phyloP scores from a whole-genome alignment of 2,888 invertebrate species.

The Brachynemurus nebulosus region DNA sequence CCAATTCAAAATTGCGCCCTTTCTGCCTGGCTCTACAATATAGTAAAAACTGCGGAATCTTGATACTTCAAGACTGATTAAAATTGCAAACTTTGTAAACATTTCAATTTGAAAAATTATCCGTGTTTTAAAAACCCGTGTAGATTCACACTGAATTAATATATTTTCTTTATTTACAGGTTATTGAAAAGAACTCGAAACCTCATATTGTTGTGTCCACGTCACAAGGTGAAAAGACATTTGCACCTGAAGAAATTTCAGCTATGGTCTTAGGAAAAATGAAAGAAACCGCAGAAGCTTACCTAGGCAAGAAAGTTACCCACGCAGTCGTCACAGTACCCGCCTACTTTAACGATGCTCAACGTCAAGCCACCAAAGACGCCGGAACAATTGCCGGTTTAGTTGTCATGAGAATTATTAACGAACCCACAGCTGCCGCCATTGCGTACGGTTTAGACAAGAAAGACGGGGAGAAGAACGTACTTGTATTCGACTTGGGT shows the following conservation, averaged over 20 bases:
- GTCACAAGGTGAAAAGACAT: constrained; percentile 72
- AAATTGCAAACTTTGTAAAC: no score
- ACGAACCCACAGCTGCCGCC: constrained; percentile 94
- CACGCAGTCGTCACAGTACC: constrained; percentile 86
- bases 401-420: constrained; percentile 90
- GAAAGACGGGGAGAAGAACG: constrained; percentile 95
- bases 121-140: no score
- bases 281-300: constrained; percentile 98
- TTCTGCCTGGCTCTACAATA: no score
- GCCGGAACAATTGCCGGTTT: constrained; percentile 92
- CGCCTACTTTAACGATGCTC: constrained; percentile 99
- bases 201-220: constrained; percentile 84
- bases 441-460: constrained; percentile 96
- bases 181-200: constrained; percentile 67
- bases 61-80: no score
- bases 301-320: constrained; percentile 83
- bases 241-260: constrained; percentile 97
- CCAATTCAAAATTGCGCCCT: no score
- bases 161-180: no score
- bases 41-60: no score
- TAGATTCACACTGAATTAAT: no score
- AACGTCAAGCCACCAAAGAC: constrained; percentile 97
- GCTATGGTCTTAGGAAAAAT: constrained; percentile 97
- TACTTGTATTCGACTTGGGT: constrained; percentile 96
- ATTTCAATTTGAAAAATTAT: no score